A percentile compares a stretch with the other conserved stretches of the same genome.
Conservation (phyloP, 1,140 invertebrate genomes). For the Zaprionus camerounensis region DNA sequence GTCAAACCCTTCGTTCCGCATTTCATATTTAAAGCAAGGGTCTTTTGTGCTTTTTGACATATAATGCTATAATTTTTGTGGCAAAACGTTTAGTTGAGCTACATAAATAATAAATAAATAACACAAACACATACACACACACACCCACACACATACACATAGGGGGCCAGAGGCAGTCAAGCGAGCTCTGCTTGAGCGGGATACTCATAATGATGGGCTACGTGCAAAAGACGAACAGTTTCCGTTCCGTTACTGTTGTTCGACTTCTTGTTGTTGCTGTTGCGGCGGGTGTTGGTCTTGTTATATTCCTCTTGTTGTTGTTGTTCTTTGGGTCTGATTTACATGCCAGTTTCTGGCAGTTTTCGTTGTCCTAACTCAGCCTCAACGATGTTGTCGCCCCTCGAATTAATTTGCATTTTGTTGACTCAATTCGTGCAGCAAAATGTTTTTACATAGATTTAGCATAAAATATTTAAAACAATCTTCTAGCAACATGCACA, state of each 20-base stretch:
- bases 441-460: conserved; percentile 76
- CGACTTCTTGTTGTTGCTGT: conserved; percentile 31
- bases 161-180: background rate
- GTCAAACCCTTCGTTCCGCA: background rate
- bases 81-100: conserved; percentile 79
- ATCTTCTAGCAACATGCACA: conserved; percentile 49
- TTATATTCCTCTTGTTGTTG: conserved; percentile 17
- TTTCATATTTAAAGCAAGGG: conserved; percentile 65
- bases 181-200: conserved; percentile 6
- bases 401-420: conserved; percentile 70
- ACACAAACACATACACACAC: conserved; percentile 31
- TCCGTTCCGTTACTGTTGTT: conserved; percentile 24
- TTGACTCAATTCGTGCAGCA: conserved; percentile 69
- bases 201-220: conserved; percentile 45
- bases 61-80: conserved; percentile 78
- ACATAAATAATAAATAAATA: conserved; percentile 80
- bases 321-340: conserved; percentile 53
- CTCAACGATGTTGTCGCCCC: background rate
- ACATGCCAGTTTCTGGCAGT: conserved; percentile 54
- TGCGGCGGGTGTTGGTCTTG: conserved; percentile 11
- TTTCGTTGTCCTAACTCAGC: conserved; percentile 30
- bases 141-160: conserved; percentile 10
- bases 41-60: conserved; percentile 71
- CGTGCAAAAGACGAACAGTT: conserved; percentile 38
- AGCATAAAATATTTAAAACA: conserved; percentile 78